Percentiles rank a stretch among this genome's conserved stretches.
Evolutionary conservation across 2,797 vertebrate genomes (phyloP).

Genomic region (Argyrosomus regius): DNA sequence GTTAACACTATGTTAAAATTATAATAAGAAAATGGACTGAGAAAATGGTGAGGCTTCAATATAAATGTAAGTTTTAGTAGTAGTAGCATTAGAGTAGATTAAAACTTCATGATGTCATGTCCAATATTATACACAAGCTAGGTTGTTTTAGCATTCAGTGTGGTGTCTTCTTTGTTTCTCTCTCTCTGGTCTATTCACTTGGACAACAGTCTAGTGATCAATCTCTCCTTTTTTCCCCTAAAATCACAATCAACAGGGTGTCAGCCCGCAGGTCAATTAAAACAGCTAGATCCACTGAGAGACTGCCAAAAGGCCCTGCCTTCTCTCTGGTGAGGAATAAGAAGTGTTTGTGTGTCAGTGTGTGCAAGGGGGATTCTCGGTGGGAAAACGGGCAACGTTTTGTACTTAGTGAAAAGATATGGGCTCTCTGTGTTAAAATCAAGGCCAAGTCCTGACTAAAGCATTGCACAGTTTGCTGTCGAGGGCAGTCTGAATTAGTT

Average conservation of each 20-base stretch:
- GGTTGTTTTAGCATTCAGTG: background rate
- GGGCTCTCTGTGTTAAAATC: slow-evolving; percentile 37
- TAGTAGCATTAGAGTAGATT: background rate
- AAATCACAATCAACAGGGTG: slow-evolving; percentile 43
- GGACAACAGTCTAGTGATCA: slow-evolving; percentile 3
- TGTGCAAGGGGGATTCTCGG: slow-evolving; percentile 40
- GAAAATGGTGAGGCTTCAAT: background rate
- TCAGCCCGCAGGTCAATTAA: slow-evolving; percentile 55
- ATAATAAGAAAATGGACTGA: background rate
- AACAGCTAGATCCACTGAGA: slow-evolving; percentile 48
- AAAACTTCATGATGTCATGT: background rate
- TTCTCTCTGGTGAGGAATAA: slow-evolving; percentile 19
- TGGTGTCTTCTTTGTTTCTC: background rate
- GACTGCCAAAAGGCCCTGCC: slow-evolving; percentile 41
- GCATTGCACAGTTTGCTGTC: slow-evolving; percentile 30
- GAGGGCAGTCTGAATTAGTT: slow-evolving; percentile 35
- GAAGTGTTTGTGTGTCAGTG: slow-evolving; percentile 39
- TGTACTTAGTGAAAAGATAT: slow-evolving; percentile 49
- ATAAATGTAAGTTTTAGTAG: background rate
- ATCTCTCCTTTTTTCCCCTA: slow-evolving; percentile 20
- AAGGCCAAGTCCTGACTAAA: slow-evolving; percentile 42
- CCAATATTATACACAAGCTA: no score
- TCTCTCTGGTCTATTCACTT: slow-evolving; percentile 1
- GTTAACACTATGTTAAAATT: background rate
- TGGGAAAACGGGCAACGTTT: slow-evolving; percentile 55